Percentiles rank a stretch among this genome's conserved stretches.
Evolutionary conservation across 2,797 vertebrate genomes (phyloP).

Genomic region (Mormyrops boulengeri): DNA sequence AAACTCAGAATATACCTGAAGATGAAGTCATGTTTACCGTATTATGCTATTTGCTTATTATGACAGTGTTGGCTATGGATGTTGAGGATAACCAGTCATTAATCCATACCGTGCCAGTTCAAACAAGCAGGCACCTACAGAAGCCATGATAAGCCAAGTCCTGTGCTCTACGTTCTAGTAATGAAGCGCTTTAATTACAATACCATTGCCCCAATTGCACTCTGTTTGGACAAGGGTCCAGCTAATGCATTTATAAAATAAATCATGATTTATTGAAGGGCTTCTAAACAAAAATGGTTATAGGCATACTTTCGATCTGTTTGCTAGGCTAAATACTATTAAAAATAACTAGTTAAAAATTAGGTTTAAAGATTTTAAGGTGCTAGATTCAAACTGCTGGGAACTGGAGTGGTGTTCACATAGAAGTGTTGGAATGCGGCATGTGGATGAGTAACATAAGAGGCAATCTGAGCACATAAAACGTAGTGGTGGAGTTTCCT

Average conservation of each 20-base stretch:
- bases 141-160: constrained; percentile 23
- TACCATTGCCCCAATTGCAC: constrained; percentile 26
- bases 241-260: constrained; percentile 18
- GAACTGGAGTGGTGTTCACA: constrained; percentile 9
- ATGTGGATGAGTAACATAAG: constrained; percentile 14
- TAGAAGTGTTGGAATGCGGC: constrained; percentile 12
- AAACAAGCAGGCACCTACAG: constrained; percentile 12
- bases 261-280: constrained; percentile 18
- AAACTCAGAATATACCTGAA: background rate
- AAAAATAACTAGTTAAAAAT: constrained; percentile 20
- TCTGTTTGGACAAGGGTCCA: constrained; percentile 23
- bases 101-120: background rate
- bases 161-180: constrained; percentile 22
- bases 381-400: constrained; percentile 21
- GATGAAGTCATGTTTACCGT: constrained; percentile 6
- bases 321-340: background rate
- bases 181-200: constrained; percentile 23
- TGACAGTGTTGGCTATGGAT: background rate
- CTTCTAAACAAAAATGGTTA: constrained; percentile 19
- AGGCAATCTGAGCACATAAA: constrained; percentile 21
- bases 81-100: constrained; percentile 14
- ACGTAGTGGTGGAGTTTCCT: constrained; percentile 17
- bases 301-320: constrained; percentile 5
- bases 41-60: background rate
- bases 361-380: constrained; percentile 21